These are phyloP conservation scores for Lagria hirta DNA, from an alignment of 2,888 invertebrate genomes.

Conservation along the genomic window DNA sequence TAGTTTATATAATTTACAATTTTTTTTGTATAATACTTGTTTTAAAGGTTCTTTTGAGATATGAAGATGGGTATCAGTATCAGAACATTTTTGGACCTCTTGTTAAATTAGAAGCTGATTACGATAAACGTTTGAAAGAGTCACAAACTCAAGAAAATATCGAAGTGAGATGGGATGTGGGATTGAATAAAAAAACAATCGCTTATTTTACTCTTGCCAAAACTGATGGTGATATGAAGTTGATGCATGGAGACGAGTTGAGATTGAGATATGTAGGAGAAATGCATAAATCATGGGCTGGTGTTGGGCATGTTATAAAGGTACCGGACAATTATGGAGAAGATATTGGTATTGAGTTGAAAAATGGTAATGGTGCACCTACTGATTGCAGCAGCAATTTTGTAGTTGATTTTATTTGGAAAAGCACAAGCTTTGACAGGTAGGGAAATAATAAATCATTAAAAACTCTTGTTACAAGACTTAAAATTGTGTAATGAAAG, in stretches of 20 bases:
- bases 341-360: slow-evolving; percentile 96
- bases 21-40: neutral
- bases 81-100: slow-evolving; percentile 97
- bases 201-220: slow-evolving; percentile 97
- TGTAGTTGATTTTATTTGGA: slow-evolving; percentile 99
- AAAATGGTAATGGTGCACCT: slow-evolving; percentile 88
- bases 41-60: slow-evolving; percentile 60
- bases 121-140: slow-evolving; percentile 96
- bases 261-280: slow-evolving; percentile 91
- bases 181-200: slow-evolving; percentile 95
- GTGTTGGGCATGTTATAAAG: slow-evolving; percentile 96
- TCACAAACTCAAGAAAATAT: slow-evolving; percentile 98
- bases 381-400: slow-evolving; percentile 94
- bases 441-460: slow-evolving; percentile 49
- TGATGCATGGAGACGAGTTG: slow-evolving; percentile 99
- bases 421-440: slow-evolving; percentile 97
- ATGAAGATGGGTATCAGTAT: slow-evolving; percentile 99
- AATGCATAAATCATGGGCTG: slow-evolving; percentile 93
- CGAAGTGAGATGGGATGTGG: slow-evolving; percentile 98
- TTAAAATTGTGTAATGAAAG: too few relatives aligned
- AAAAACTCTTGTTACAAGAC: too few relatives aligned
- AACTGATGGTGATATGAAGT: slow-evolving; percentile 97
- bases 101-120: slow-evolving; percentile 96
- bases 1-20: slow-evolving; percentile 7
- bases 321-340: slow-evolving; percentile 96